Conservation (phyloP, 2,888 invertebrate species). For the Troides aeacus region DNA sequence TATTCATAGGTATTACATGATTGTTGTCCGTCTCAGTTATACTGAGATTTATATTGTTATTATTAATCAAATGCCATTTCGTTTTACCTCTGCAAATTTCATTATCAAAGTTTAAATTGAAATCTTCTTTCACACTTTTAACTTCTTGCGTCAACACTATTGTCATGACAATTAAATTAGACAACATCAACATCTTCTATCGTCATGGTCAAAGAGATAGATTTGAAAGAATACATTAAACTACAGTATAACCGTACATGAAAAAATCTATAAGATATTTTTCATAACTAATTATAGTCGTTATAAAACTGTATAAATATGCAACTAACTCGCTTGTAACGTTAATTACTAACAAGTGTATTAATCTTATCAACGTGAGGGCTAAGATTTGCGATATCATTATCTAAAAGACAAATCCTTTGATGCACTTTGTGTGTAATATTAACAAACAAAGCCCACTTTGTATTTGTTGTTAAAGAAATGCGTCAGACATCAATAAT, state of each 20-base stretch:
- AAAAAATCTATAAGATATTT: too few species aligned
- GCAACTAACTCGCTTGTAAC: too few species aligned
- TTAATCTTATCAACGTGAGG: conserved; percentile 13
- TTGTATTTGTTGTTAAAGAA: neutral
- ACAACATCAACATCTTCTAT: too few species aligned
- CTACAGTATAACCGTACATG: too few species aligned
- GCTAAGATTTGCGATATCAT: conserved; percentile 8
- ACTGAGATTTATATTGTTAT: neutral
- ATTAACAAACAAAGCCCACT: neutral
- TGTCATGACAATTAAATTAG: neutral
- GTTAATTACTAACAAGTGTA: conserved; percentile 3
- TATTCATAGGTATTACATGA: conserved; percentile 3
- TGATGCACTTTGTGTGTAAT: conserved; percentile 24
- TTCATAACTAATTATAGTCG: too few species aligned
- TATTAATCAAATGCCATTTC: conserved; percentile 9
- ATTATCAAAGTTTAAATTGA: conserved; percentile 10
- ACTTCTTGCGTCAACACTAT: conserved; percentile 13
- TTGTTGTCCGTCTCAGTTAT: neutral
- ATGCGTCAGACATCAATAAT: too few species aligned
- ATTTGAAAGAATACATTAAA: too few species aligned
- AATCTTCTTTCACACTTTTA: conserved; percentile 13
- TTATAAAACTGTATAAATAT: too few species aligned
- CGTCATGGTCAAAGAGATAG: too few species aligned
- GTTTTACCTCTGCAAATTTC: conserved; percentile 5
- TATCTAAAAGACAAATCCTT: conserved; percentile 7